These are phyloP conservation scores for Dipodomys spectabilis DNA, from an alignment of 2,113 vertebrate genomes.

Conservation along the genomic window DNA sequence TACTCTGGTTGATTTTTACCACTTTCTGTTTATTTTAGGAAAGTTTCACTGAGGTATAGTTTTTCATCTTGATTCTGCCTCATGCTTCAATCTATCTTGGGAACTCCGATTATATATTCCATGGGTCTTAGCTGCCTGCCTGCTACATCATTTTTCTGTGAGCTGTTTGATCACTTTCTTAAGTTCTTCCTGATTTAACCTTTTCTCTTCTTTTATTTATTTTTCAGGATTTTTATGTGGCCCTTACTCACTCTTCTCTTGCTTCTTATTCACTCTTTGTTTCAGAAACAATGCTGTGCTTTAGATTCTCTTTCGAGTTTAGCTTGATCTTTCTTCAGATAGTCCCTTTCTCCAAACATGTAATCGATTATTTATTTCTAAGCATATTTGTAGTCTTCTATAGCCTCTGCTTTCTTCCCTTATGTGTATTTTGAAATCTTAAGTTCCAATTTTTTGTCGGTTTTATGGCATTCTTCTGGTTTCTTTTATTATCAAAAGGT, in stretches of 20 bases:
- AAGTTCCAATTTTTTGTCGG: background rate
- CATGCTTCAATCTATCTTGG: background rate
- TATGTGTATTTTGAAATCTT: background rate
- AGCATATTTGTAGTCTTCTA: background rate
- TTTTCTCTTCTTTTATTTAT: background rate
- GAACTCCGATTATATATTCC: background rate
- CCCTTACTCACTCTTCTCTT: background rate
- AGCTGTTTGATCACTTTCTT: background rate
- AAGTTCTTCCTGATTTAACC: slow-evolving; percentile 15
- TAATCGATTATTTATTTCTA: slow-evolving; percentile 19
- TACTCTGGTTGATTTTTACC: background rate
- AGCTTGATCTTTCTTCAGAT: background rate
- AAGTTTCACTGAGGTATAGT: slow-evolving; percentile 5
- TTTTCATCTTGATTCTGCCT: slow-evolving; percentile 37
- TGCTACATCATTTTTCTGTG: background rate
- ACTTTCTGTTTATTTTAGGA: background rate
- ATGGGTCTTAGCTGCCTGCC: background rate
- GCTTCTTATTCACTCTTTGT: background rate
- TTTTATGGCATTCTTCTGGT: background rate
- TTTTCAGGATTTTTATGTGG: background rate
- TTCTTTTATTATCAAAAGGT: background rate
- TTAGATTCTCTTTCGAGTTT: slow-evolving; percentile 42
- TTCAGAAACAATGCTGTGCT: slow-evolving; percentile 13
- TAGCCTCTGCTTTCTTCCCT: background rate
- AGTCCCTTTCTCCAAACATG: background rate